phyloP scores from a whole-genome alignment of 2,113 vertebrate genomes.

The Manacus vitellinus region DNA sequence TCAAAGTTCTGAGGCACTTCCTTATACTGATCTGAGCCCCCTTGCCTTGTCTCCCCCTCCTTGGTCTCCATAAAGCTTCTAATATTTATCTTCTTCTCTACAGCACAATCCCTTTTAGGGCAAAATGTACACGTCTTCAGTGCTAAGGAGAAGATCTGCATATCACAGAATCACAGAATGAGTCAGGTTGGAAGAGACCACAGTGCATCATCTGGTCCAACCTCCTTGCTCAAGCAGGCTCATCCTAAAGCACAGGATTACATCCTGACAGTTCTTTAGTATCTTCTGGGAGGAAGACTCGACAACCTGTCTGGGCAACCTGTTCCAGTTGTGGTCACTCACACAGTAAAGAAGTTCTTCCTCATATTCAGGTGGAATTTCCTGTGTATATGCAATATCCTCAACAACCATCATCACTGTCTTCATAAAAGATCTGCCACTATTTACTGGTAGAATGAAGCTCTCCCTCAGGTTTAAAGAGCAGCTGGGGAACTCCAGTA shows the following conservation, averaged over 20 bases:
- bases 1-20: background rate
- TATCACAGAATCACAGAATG: background rate
- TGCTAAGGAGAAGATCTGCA: background rate
- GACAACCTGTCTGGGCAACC: background rate
- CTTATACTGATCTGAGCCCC: background rate
- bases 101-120: background rate
- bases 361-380: background rate
- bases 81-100: background rate
- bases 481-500: background rate
- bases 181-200: background rate
- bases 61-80: background rate
- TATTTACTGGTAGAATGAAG: background rate
- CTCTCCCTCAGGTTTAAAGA: background rate
- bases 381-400: background rate
- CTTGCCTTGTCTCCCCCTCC: background rate
- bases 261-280: background rate
- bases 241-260: background rate
- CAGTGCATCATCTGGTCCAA: background rate
- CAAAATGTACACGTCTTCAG: background rate
- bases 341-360: background rate
- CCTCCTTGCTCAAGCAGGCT: background rate
- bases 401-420: background rate
- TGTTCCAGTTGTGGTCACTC: background rate
- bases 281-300: background rate
- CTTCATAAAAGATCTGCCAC: background rate